Evolutionary conservation across 2,113 vertebrate genomes (phyloP), one percentile per base, ranked within the genome.

Genomic region (Upupa epops): DNA sequence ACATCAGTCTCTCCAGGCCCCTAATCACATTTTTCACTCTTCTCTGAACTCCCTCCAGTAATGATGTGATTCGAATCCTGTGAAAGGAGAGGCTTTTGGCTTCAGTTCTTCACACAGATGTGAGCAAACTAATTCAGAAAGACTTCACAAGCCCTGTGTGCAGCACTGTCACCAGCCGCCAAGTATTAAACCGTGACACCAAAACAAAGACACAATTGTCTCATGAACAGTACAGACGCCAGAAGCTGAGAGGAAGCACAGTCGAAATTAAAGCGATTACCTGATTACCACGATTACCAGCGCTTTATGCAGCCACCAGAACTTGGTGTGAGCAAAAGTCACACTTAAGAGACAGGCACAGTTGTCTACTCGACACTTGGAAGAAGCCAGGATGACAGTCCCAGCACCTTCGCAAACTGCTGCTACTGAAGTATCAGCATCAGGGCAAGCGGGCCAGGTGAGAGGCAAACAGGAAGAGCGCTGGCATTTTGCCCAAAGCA

Each of bases 1-100:
- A 59, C 86, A 93, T 77, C 81, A 90, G 71, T 85, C 92, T 86
- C 90, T 89, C 83, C 60, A 66, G 96, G 89, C 92, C 84, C 42
- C 84, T 96, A 95, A 96, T 96, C 89, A 92, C 92, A 93, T 85
- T 91, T 92, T 94, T 83, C 77, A 68, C 91, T 94, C 94, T 94
- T 65, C 95, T 96, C 91, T 96, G 94, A 95, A 96, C 92, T 94
- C 73, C 80, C 91, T 96, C 95, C 96, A 96, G 81, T 88, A 94
- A 96, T 60, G 89, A 96, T 96, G 93, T 91, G 96, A 93, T 84
- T 91, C 91, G 92, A 95, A 96, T 92, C 91, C 95, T 94, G 76
- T 75, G 63, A 82, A 94, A 93, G 61, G 55, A 70, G 80, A 69
- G 26, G 66, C 29, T 94, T 90, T 95, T 94, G 95, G 93, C 91